A percentile compares a stretch with the other conserved stretches of the same genome.
Evolutionary conservation across 1,140 invertebrate genomes (phyloP).

Genomic region (Drosophila simulans): DNA sequence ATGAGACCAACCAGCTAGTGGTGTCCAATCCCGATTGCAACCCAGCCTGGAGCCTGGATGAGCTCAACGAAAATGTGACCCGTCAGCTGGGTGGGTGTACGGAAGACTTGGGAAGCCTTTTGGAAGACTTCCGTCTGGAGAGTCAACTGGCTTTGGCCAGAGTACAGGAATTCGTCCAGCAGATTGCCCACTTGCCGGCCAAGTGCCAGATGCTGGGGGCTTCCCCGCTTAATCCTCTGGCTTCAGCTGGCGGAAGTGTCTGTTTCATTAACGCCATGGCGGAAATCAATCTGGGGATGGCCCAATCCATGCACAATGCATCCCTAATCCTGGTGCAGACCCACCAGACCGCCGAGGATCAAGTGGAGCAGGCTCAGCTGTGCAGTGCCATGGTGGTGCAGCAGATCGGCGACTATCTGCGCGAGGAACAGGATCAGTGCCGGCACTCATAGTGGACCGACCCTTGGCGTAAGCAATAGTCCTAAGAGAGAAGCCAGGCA

Average conservation of each 20-base stretch:
- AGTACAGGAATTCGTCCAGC: constrained; percentile 51
- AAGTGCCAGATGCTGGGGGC: constrained; percentile 33
- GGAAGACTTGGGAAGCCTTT: constrained; percentile 5
- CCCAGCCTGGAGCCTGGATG: constrained; percentile 55
- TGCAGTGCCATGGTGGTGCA: constrained; percentile 47
- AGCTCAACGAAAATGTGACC: constrained; percentile 60
- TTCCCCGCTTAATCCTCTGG: constrained; percentile 22
- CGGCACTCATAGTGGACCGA: constrained; percentile 9
- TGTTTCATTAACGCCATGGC: constrained; percentile 62
- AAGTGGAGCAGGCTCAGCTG: constrained; percentile 30
- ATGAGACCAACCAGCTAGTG: constrained; percentile 57
- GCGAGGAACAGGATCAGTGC: constrained; percentile 57
- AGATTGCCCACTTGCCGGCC: constrained; percentile 51
- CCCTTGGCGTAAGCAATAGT: not conserved
- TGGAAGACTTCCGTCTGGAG: constrained; percentile 34
- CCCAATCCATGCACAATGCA: constrained; percentile 58
- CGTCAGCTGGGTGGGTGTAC: constrained; percentile 47
- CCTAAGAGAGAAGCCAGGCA: constrained; percentile 10
- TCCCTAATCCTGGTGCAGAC: constrained; percentile 55
- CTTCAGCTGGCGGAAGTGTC: constrained; percentile 25
- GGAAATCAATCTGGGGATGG: constrained; percentile 53
- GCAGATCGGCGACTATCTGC: constrained; percentile 44
- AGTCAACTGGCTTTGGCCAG: constrained; percentile 29
- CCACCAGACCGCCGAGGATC: constrained; percentile 48
- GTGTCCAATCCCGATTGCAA: constrained; percentile 59